Base-by-base conservation (phyloP, 2,797 vertebrate genomes). In the Syncerus caffer region DNA sequence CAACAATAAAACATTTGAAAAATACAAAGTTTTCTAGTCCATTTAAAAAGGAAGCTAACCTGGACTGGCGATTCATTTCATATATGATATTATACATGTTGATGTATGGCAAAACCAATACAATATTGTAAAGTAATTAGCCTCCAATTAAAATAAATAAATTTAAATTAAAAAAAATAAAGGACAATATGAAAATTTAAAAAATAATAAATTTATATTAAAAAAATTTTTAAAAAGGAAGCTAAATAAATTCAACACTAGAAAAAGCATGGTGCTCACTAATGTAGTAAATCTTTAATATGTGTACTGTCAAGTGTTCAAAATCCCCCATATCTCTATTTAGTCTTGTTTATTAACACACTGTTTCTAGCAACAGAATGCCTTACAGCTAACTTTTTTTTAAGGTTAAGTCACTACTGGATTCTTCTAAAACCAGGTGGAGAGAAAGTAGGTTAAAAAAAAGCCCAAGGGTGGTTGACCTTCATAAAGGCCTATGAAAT, bases 331-430 rank as follows among this genome's bases (percentile, higher is more conserved):
- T 17, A 85, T 89, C 25, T 95, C 83, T 91, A 78, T 58, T 93
- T 50, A 93, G 60, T 88, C n/a, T 78, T 79, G 89, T n/a, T 86
- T 84, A 84, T 25, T 93, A 90, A 71, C 78, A 88, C 47, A 91
- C 8, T 78, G 31, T 86, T 64, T 82, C 80, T 76, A 62, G 50
- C 50, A 50, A 92, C 3, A 76, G 7, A 91, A 76, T 38, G 57
- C 23, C 47, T 67, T 89, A 3, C 11, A 12, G 51, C n/a, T 51
- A 38, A 60, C 4, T 64, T 62, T 92, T 91, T 4, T 16, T 78
- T 89, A 89, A 89, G 27, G 15, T 80, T 86, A 47, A 45, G 17
- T 76, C 89, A 55, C 16, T 80, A 67, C n/a, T 45, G 6, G 42
- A 60, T 60, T 96, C 67, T 92, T 55, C n/a, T 80, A 79, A 93